Evolutionary conservation across 2,797 vertebrate genomes (phyloP).

Genomic region (Lemur catta): DNA sequence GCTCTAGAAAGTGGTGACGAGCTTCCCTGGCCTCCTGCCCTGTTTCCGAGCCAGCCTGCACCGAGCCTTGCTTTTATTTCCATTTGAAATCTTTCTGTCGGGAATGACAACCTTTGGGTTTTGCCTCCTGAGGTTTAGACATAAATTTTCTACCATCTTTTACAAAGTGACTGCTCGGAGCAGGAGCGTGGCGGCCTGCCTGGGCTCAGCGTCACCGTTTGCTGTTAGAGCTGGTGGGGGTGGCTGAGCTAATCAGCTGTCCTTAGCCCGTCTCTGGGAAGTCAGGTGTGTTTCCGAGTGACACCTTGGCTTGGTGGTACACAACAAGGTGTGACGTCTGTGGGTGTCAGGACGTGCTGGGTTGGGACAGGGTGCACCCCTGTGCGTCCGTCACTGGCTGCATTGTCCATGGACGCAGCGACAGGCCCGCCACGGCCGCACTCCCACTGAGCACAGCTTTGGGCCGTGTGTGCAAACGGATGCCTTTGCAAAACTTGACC

Average conservation of each 20-base stretch:
- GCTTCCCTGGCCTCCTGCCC: neutral
- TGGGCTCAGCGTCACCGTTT: neutral
- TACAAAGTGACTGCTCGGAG: neutral
- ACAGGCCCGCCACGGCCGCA: neutral
- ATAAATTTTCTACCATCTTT: neutral
- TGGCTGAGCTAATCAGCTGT: neutral
- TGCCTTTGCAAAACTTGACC: too few relatives aligned
- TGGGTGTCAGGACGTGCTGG: too few relatives aligned
- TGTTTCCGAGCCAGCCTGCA: neutral
- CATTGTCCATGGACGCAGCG: neutral
- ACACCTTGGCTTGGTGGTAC: neutral
- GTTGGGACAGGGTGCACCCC: neutral
- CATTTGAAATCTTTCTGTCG: too few relatives aligned
- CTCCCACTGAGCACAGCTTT: neutral
- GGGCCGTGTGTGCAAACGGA: accelerated
- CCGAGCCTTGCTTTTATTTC: neutral
- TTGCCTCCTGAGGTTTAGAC: neutral
- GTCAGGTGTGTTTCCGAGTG: neutral
- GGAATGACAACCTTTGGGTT: neutral
- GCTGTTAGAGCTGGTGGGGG: accelerated
- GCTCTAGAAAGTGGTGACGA: accelerated
- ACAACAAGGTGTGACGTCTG: neutral
- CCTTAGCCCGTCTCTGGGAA: neutral
- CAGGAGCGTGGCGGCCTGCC: neutral
- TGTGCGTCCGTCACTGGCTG: neutral